Percentiles rank a stretch among this genome's conserved stretches.
Conservation (phyloP, 2,888 invertebrate genomes). For the Tolmerus cingulatus region DNA sequence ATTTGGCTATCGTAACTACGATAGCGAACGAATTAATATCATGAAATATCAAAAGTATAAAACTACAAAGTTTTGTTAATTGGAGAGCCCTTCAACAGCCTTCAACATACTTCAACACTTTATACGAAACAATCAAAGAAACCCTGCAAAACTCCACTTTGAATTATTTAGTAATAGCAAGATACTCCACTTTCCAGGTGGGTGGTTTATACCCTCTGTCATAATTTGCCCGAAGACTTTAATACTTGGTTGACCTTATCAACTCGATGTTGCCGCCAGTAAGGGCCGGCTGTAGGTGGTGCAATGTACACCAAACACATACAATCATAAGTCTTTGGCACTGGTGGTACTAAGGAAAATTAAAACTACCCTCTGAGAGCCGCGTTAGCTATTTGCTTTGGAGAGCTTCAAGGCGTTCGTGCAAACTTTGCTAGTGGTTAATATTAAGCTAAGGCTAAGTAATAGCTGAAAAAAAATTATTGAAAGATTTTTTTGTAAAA, state of each 20-base stretch:
- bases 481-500: not conserved
- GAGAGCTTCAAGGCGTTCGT: not conserved
- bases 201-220: not conserved
- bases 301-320: not conserved
- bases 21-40: not conserved
- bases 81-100: too few relatives aligned
- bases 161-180: not conserved
- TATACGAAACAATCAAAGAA: not conserved
- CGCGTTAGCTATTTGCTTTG: not conserved
- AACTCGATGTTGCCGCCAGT: not conserved
- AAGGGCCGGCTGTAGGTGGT: not conserved
- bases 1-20: not conserved
- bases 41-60: too few relatives aligned
- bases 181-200: not conserved
- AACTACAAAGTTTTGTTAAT: not conserved
- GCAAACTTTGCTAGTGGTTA: not conserved
- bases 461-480: not conserved
- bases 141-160: not conserved
- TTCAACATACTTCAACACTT: not conserved
- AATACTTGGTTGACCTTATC: not conserved
- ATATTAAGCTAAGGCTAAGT: not conserved
- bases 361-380: not conserved
- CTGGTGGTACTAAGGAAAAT: not conserved
- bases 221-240: not conserved
- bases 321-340: not conserved